Base-by-base conservation (phyloP, 2,888 invertebrate species). In the Rapana venosa region DNA sequence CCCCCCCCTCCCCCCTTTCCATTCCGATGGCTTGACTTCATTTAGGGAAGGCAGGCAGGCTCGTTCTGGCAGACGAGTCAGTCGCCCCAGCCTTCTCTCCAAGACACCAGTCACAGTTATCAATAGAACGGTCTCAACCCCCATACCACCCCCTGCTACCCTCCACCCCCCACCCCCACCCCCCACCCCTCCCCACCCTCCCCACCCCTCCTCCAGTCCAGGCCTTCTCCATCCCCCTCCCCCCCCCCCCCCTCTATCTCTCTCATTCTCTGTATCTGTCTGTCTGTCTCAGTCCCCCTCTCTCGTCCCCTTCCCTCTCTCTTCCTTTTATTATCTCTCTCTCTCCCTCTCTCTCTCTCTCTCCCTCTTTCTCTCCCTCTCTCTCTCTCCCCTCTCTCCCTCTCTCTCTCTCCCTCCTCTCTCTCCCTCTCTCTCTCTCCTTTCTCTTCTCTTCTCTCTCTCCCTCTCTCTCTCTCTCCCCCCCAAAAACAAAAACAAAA, bases 381-480 rank as follows among this genome's bases (percentile, higher is more conserved):
- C 8, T 17, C 32, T 17, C 13, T 13, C 79, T 35, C 35, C 32
- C 35, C 5, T 4, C 35, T 5, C 22, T 47, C 26, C 36, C 36
- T 81, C 81, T 81, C 81, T 81, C 47, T 81, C 81, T 30, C 81
- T 36, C 47, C 36, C 22, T 79, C 66, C 66, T 66, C 6, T 66
- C 66, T 47, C 4, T 47, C 47, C 8, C 47, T 47, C 47, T 47
- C 47, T 47, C 47, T 47, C 47, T 47, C 4, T 47, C n/a, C 84
- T 84, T 1, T 56, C 56, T 35, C 56, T 36, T 17, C 13, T 5
- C 17, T 17, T 47, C 84, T 84, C 32, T 84, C 84, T 47, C 84
- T 47, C 84, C 36, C 84, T 84, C 84, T 47, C 84, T 84, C 84
- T 81, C 81, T 81, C 81, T 81, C 81, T 81, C 81, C 5, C 35